Evolutionary conservation across 2,888 invertebrate species (phyloP).

Genomic region (Agonum fuliginosum): DNA sequence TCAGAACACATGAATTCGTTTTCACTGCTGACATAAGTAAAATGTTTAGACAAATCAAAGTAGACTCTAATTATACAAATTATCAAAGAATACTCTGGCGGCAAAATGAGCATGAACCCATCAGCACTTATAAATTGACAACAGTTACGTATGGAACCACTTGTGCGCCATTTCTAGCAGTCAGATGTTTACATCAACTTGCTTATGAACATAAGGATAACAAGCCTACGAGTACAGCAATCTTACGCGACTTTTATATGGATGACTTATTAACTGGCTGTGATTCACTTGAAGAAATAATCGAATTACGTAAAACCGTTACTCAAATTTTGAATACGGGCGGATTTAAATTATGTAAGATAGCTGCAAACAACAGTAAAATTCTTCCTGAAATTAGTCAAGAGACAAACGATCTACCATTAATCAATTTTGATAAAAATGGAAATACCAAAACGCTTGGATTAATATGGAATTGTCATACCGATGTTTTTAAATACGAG

Average conservation of each 20-base stretch:
- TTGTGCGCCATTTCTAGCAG: too few relatives aligned
- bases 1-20: slow-evolving; percentile 38
- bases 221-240: slow-evolving; percentile 36
- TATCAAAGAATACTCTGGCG: slow-evolving; percentile 61
- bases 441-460: slow-evolving; percentile 8
- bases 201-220: slow-evolving; percentile 42
- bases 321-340: background rate
- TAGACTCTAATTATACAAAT: slow-evolving; percentile 59
- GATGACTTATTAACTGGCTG: too few relatives aligned
- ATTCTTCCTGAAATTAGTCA: background rate
- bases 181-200: slow-evolving; percentile 46
- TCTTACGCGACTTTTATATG: background rate
- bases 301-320: background rate
- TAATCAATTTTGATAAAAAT: background rate
- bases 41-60: slow-evolving; percentile 63
- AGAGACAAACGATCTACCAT: background rate
- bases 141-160: slow-evolving; percentile 60
- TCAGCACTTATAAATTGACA: slow-evolving; percentile 45
- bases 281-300: background rate
- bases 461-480: slow-evolving; percentile 11
- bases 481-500: background rate
- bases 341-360: slow-evolving; percentile 20
- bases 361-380: background rate
- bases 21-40: slow-evolving; percentile 63
- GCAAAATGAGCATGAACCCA: slow-evolving; percentile 4